Evolutionary conservation across 2,113 vertebrate genomes (phyloP).

Genomic region (Piprites chloris): DNA sequence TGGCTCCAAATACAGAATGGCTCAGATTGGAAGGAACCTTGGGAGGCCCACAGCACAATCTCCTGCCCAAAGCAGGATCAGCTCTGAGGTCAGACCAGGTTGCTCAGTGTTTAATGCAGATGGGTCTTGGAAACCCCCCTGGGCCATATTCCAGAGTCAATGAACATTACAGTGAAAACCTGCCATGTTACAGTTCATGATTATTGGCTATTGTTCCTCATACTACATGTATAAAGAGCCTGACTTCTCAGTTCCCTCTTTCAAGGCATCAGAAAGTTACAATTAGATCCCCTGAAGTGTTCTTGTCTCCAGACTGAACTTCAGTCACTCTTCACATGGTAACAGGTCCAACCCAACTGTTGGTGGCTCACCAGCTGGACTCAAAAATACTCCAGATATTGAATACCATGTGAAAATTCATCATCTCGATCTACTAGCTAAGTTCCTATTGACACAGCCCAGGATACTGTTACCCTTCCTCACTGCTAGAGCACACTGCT

Average conservation of each 20-base stretch:
- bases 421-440: not conserved
- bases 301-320: not conserved
- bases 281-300: not conserved
- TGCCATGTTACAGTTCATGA: not conserved
- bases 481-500: not conserved
- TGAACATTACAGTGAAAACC: not conserved
- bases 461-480: not conserved
- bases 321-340: not conserved
- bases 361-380: not conserved
- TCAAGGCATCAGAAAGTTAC: not conserved
- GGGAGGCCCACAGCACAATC: not conserved
- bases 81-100: not conserved
- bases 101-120: not conserved
- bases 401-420: not conserved
- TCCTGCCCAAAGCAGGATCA: not conserved
- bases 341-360: accelerated
- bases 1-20: not conserved
- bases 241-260: not conserved
- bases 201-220: not conserved
- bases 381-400: not conserved
- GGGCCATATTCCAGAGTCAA: not conserved
- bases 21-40: not conserved
- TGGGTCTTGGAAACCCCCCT: not conserved
- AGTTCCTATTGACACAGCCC: not conserved
- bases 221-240: accelerated